phyloP scores from a whole-genome alignment of 2,888 invertebrate genomes.

The Macrophya annulata region DNA sequence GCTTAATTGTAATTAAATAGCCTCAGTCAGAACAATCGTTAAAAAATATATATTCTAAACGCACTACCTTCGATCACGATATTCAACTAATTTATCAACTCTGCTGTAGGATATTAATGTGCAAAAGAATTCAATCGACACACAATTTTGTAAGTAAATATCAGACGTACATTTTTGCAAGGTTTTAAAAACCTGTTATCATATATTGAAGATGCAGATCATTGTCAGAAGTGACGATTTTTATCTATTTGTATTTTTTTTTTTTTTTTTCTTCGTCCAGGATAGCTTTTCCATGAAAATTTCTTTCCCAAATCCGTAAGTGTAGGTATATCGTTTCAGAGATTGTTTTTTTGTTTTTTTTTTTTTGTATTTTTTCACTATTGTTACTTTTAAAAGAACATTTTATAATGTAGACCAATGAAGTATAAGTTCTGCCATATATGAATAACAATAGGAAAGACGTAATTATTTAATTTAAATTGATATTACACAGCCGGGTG shows the following conservation, averaged over 20 bases:
- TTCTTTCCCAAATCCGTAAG: too few relatives aligned
- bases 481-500: too few relatives aligned
- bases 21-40: slow-evolving; percentile 42
- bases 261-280: background rate
- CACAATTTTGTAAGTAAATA: background rate
- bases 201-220: background rate
- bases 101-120: background rate
- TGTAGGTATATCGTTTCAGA: too few relatives aligned
- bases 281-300: too few relatives aligned
- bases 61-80: background rate
- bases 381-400: too few relatives aligned
- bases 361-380: too few relatives aligned
- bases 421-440: too few relatives aligned
- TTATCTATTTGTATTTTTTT: too few relatives aligned
- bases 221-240: background rate
- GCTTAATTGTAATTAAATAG: slow-evolving; percentile 14
- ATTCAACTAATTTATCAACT: slow-evolving; percentile 22
- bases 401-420: too few relatives aligned
- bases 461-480: too few relatives aligned
- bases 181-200: background rate
- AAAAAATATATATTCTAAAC: slow-evolving; percentile 39
- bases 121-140: background rate
- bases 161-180: slow-evolving; percentile 4
- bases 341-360: too few relatives aligned
- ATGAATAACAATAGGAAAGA: too few relatives aligned